Conservation (phyloP, 2,113 vertebrate genomes). For the Prunella fulvescens region DNA sequence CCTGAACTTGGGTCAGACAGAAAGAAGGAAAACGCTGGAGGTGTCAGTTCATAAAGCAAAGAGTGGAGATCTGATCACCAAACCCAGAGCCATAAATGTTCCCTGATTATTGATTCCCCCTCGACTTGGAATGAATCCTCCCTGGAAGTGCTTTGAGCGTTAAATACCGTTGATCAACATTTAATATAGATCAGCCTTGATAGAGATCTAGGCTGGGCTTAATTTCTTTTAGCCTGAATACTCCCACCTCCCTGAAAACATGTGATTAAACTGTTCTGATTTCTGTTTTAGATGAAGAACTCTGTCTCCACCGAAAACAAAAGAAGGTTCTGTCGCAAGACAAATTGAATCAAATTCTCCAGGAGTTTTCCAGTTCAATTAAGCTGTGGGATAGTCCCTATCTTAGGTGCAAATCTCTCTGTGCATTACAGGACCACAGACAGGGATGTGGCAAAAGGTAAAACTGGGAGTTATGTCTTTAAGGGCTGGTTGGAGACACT, state of each 20-base stretch:
- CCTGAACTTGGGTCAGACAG: neutral
- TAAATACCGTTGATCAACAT: neutral
- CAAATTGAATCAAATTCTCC: slow-evolving; percentile 63
- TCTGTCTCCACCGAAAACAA: slow-evolving; percentile 31
- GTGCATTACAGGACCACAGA: slow-evolving; percentile 59
- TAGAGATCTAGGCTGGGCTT: neutral
- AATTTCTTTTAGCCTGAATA: neutral
- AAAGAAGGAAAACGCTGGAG: neutral
- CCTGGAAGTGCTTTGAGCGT: neutral
- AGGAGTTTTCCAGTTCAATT: slow-evolving; percentile 38
- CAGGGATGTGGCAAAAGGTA: slow-evolving; percentile 66
- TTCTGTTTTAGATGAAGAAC: slow-evolving; percentile 57
- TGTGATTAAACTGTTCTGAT: slow-evolving; percentile 51
- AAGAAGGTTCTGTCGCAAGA: slow-evolving; percentile 38
- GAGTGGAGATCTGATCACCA: neutral
- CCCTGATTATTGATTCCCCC: neutral
- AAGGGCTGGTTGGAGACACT: slow-evolving; percentile 71
- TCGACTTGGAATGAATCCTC: neutral
- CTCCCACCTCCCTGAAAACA: slow-evolving; percentile 28
- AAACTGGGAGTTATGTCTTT: slow-evolving; percentile 69
- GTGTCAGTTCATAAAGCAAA: neutral
- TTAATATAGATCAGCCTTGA: neutral
- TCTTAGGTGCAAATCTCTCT: slow-evolving; percentile 67
- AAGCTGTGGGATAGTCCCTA: slow-evolving; percentile 41
- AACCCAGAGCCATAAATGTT: neutral